Base-by-base conservation (phyloP, 2,113 vertebrate genomes). In the Hirundichthys speculiger region DNA sequence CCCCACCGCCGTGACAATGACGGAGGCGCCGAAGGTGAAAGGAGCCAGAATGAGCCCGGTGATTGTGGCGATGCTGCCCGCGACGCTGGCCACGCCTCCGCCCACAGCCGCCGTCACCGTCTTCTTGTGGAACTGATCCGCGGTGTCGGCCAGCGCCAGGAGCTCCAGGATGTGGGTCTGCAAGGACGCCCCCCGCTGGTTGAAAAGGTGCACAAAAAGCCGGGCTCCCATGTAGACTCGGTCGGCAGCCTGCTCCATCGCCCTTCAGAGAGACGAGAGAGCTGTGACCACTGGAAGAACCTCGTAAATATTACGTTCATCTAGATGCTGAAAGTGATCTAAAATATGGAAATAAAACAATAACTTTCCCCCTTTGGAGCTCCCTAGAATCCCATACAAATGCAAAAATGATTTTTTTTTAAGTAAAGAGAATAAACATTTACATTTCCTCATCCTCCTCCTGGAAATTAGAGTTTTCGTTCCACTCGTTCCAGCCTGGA, bases 11-110 rank as follows among this genome's bases (percentile, higher is more conserved):
- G 90, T 92, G 21, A 94, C 89, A 0, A 92, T 90, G 22, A 92
- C 68, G 0, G 92, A 93, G 18, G 89, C 85, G 0, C 93, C 92
- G 2, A 92, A 88, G 0, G 92, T 93, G 69, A 94, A 84, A 5
- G 93, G 93, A 0, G 92, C 91, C 57, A 93, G 79, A 11, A 92
- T 82, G 59, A 94, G 86, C 2, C 93, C 93, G 0, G 90, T 93
- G 76, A 94, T 91, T 1, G 91, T 93, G 12, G 89, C 78, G 22
- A 92, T 15, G 34, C 91, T 90, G 56, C 93, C 93, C 0, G 70
- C 74, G 1, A 93, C 91, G 4, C 93, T 92, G 78, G 91, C 90
- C 63, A 91, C 85, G 0, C 91, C 90, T 3, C 93, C 93, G 0
- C 90, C 85, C 42, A 93, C 73, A 0, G 89, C 87, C 0, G 91